A percentile compares a stretch with the other conserved stretches of the same genome.
phyloP scores from a whole-genome alignment of 2,888 invertebrate genomes.

The Chymomyza caudatula region DNA sequence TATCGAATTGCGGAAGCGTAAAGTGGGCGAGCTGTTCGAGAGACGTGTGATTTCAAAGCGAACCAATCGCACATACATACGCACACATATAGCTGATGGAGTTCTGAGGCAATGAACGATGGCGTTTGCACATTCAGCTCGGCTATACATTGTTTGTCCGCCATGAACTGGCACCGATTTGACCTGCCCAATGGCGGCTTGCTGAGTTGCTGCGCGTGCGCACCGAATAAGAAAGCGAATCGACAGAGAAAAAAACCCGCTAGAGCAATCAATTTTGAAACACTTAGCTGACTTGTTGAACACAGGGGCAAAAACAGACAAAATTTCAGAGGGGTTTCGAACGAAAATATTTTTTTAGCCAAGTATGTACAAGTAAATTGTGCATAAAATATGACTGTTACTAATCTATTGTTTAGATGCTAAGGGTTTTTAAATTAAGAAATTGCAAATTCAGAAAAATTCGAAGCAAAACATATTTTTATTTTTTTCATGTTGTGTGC shows the following conservation, averaged over 20 bases:
- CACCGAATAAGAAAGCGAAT: background rate
- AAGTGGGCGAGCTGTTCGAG: no score
- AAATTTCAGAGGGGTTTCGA: no score
- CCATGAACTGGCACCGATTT: background rate
- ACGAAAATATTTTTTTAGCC: no score
- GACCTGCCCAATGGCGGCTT: background rate
- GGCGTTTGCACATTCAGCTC: background rate
- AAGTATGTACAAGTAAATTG: no score
- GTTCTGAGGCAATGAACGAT: background rate
- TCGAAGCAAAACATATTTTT: no score
- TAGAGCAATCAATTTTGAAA: background rate
- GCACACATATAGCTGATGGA: background rate
- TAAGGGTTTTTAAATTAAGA: no score
- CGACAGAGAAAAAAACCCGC: background rate
- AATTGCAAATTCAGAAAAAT: no score
- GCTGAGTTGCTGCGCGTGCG: background rate
- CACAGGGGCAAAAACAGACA: no score
- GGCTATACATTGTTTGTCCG: no score
- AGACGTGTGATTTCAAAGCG: background rate
- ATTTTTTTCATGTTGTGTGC: no score
- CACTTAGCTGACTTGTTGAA: background rate
- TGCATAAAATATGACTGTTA: no score
- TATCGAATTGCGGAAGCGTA: background rate
- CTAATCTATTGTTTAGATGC: no score
- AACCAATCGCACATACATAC: background rate